These are phyloP conservation scores for Coecobrya sp. DNA, from an alignment of 2,888 invertebrate species.

Conservation along the genomic window DNA sequence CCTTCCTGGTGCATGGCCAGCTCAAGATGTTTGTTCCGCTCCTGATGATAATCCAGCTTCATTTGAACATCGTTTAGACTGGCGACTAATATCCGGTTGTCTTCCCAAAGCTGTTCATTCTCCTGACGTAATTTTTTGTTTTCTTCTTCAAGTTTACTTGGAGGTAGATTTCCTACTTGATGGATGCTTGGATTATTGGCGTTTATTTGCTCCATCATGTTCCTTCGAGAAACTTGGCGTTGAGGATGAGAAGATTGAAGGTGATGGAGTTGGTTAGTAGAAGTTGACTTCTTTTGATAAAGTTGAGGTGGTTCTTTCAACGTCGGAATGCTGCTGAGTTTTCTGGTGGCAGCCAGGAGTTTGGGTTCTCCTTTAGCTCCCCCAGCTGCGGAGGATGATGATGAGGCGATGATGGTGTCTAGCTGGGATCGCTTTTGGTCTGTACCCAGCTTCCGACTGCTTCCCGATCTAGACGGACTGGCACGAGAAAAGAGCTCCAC, in stretches of 20 bases:
- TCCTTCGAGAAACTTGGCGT: not conserved
- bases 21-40: slow-evolving; percentile 46
- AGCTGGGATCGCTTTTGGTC: no score
- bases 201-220: not conserved
- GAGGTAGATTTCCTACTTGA: no score
- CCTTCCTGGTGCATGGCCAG: slow-evolving; percentile 56
- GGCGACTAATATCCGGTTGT: not conserved
- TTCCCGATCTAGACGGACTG: no score
- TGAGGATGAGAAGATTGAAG: not conserved
- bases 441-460: no score
- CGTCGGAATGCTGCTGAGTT: not conserved
- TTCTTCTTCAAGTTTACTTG: not conserved
- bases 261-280: not conserved
- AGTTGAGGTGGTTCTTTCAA: not conserved
- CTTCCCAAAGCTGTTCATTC: slow-evolving; percentile 1
- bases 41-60: not conserved
- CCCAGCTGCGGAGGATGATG: no score
- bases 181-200: not conserved
- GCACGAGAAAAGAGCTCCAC: no score
- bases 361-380: no score
- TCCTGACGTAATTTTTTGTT: not conserved
- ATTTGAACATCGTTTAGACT: slow-evolving; percentile 16
- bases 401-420: no score
- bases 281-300: not conserved
- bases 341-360: not conserved